These are phyloP conservation scores for Troides oblongomaculatus DNA, from an alignment of 2,888 invertebrate species.

Conservation along the genomic window DNA sequence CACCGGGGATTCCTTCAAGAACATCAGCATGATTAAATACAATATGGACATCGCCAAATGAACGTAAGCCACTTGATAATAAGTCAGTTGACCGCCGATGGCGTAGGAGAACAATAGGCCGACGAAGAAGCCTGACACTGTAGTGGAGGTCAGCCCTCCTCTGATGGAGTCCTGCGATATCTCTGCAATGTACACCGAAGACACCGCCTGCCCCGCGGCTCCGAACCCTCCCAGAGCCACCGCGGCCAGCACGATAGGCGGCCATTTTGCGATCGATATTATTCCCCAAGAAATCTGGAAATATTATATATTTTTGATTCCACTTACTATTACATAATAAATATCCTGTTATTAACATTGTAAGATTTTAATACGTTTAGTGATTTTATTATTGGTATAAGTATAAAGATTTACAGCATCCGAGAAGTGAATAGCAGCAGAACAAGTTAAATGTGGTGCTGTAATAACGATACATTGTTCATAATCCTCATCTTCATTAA, in stretches of 20 bases:
- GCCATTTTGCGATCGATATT: conserved; percentile 52
- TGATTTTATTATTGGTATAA: too few relatives aligned
- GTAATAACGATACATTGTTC: too few relatives aligned
- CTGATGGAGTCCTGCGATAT: conserved; percentile 64
- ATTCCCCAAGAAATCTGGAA: conserved; percentile 61
- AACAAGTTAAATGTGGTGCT: too few relatives aligned
- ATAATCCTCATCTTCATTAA: too few relatives aligned
- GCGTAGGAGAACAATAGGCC: conserved; percentile 59
- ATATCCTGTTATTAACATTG: too few relatives aligned
- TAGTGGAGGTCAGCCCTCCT: conserved; percentile 57
- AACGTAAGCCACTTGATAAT: conserved; percentile 51
- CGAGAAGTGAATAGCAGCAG: too few relatives aligned
- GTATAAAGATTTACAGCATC: too few relatives aligned
- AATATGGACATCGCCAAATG: conserved; percentile 52
- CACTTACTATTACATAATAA: too few relatives aligned
- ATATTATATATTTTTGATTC: background rate
- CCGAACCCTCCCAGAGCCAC: conserved; percentile 56
- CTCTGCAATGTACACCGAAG: conserved; percentile 64
- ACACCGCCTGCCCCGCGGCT: conserved; percentile 63
- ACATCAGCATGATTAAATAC: conserved; percentile 48
- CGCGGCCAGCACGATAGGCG: conserved; percentile 50
- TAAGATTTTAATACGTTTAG: too few relatives aligned
- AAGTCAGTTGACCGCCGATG: conserved; percentile 57
- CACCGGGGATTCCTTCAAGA: conserved; percentile 61
- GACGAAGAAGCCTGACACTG: conserved; percentile 54